A percentile compares a stretch with the other conserved stretches of the same genome.
Evolutionary conservation across 1,140 invertebrate genomes (phyloP).

Genomic region (Drosophila ironensis): DNA sequence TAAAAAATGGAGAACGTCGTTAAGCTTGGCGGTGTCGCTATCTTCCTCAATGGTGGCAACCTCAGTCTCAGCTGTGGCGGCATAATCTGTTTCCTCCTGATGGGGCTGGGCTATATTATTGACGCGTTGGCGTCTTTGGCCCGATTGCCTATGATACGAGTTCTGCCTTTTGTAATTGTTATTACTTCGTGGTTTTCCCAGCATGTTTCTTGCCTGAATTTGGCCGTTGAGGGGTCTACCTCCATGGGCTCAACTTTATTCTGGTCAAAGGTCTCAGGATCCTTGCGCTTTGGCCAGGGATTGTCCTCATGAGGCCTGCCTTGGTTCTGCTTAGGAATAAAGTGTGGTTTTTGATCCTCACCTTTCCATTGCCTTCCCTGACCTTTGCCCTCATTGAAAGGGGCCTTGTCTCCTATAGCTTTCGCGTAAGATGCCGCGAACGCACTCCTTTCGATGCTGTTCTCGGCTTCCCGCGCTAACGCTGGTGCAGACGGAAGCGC

Average conservation of each 20-base stretch:
- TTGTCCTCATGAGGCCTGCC: too few species aligned
- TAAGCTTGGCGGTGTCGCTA: background rate
- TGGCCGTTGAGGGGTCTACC: too few species aligned
- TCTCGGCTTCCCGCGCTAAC: too few species aligned
- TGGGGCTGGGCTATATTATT: too few species aligned
- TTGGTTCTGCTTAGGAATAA: too few species aligned
- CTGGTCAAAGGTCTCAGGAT: background rate
- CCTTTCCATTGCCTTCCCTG: too few species aligned
- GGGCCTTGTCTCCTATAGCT: background rate
- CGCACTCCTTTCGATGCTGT: background rate
- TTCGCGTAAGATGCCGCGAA: background rate
- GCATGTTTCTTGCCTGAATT: background rate
- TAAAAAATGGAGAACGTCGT: slow-evolving; percentile 23
- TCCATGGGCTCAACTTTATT: background rate
- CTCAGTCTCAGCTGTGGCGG: background rate
- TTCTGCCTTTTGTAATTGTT: background rate
- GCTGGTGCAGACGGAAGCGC: too few species aligned
- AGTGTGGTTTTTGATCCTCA: too few species aligned
- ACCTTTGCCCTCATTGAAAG: too few species aligned
- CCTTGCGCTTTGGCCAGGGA: background rate
- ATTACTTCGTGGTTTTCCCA: background rate
- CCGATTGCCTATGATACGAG: background rate
- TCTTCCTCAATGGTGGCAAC: background rate
- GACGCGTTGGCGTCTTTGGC: too few species aligned
- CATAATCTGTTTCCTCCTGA: background rate